These are phyloP conservation scores for Acomys russatus DNA, from an alignment of 2,797 vertebrate genomes.

Conservation along the genomic window DNA sequence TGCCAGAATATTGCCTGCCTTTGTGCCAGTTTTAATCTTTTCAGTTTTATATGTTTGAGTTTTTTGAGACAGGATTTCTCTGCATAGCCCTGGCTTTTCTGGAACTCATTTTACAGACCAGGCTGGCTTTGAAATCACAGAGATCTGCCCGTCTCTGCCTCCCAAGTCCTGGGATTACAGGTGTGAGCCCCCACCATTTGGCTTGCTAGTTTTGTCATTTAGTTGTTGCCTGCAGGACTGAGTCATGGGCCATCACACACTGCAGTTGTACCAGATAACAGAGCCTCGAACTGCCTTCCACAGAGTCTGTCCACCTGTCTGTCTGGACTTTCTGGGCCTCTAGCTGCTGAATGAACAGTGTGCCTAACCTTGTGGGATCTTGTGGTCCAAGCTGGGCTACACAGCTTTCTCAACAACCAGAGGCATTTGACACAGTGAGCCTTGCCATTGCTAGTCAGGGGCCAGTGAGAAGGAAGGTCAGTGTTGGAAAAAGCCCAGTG, in stretches of 20 bases:
- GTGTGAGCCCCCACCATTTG: background rate
- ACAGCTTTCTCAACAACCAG: background rate
- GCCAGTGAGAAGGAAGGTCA: background rate
- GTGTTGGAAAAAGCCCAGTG: background rate
- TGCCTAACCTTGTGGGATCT: background rate
- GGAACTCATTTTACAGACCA: background rate
- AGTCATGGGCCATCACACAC: background rate
- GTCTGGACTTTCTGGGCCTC: background rate
- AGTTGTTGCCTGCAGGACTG: background rate
- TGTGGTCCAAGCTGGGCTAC: background rate
- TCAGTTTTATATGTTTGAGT: background rate
- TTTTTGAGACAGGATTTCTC: background rate
- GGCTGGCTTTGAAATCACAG: background rate
- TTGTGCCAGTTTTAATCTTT: background rate
- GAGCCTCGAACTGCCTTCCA: background rate
- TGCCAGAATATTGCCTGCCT: background rate
- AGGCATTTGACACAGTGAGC: background rate
- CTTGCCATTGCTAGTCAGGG: background rate
- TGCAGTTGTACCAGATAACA: background rate
- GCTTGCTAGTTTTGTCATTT: background rate
- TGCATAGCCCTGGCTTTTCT: background rate
- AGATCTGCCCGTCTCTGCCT: background rate
- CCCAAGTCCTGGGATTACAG: background rate
- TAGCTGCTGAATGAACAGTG: background rate
- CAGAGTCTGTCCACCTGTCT: rapidly evolving